Percentiles rank a stretch among this genome's conserved stretches.
phyloP scores from a whole-genome alignment of 2,797 vertebrate species.

The Orestias chungarensis region DNA sequence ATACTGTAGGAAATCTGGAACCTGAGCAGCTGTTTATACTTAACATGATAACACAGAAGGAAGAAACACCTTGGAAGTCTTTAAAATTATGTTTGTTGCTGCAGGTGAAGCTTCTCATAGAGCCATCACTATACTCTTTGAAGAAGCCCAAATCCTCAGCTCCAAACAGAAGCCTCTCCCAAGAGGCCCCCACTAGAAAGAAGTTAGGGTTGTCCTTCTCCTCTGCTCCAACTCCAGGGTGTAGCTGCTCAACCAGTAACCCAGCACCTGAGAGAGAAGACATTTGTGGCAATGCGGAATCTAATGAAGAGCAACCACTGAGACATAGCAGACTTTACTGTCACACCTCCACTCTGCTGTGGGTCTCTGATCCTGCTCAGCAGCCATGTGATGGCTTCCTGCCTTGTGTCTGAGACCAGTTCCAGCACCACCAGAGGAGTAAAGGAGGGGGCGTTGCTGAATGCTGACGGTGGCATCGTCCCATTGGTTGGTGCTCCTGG shows the following conservation, averaged over 20 bases:
- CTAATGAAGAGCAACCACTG: neutral
- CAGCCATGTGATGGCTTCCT: slow-evolving; percentile 89
- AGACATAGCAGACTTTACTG: neutral
- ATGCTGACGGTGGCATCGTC: slow-evolving; percentile 57
- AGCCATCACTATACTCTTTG: slow-evolving; percentile 88
- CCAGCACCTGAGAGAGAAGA: slow-evolving; percentile 82
- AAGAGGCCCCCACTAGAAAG: slow-evolving; percentile 88
- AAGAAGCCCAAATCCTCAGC: slow-evolving; percentile 91
- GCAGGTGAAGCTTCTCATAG: slow-evolving; percentile 90
- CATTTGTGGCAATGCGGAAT: neutral
- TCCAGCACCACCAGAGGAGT: slow-evolving; percentile 90
- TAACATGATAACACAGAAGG: neutral
- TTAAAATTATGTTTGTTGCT: slow-evolving; percentile 86
- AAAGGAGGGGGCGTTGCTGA: slow-evolving; percentile 76
- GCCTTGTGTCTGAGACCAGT: slow-evolving; percentile 83
- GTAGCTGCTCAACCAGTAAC: slow-evolving; percentile 85
- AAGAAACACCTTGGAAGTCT: slow-evolving; percentile 83
- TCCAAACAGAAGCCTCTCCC: slow-evolving; percentile 85
- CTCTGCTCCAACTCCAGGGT: slow-evolving; percentile 61
- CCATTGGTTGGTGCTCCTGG: slow-evolving; percentile 32
- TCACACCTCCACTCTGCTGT: slow-evolving; percentile 88
- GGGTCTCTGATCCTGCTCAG: slow-evolving; percentile 84
- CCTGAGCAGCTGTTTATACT: no score
- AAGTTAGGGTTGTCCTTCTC: slow-evolving; percentile 83
- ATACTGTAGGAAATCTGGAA: no score